Conservation (phyloP, 2,888 invertebrate genomes). For the Pinctada fucata region DNA sequence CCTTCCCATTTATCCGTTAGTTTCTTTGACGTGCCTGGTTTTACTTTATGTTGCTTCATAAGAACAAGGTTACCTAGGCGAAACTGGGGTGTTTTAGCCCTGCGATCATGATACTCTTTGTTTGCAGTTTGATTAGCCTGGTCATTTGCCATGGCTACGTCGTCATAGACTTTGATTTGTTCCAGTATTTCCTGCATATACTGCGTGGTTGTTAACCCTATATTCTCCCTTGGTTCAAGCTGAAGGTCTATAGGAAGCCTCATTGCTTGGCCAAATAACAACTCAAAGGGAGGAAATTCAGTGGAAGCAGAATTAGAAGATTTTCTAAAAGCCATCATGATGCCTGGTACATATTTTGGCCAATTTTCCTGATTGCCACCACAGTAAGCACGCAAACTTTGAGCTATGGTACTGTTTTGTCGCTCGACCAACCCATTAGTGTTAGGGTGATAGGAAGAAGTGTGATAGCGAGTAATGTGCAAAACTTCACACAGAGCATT, state of each 20-base stretch:
- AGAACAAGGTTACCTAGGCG: conserved; percentile 20
- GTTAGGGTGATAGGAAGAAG: conserved; percentile 47
- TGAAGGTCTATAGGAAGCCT: conserved; percentile 6
- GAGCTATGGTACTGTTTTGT: conserved; percentile 38
- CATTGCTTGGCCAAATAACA: conserved; percentile 42
- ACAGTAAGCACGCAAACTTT: conserved; percentile 39
- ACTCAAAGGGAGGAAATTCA: conserved; percentile 39
- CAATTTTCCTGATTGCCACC: conserved; percentile 42
- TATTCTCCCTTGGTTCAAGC: conserved; percentile 9
- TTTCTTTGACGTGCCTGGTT: conserved; percentile 15
- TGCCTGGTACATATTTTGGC: conserved; percentile 39
- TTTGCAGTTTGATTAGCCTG: conserved; percentile 9
- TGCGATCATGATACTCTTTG: conserved; percentile 20
- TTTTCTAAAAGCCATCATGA: conserved; percentile 47
- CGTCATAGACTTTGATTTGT: background rate
- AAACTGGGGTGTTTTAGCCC: conserved; percentile 9
- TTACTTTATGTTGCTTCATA: conserved; percentile 22
- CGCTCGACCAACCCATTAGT: conserved; percentile 45
- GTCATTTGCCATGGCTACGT: conserved; percentile 13
- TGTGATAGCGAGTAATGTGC: conserved; percentile 40
- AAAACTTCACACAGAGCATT: conserved; percentile 49
- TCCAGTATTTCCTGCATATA: conserved; percentile 9
- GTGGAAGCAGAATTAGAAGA: conserved; percentile 38
- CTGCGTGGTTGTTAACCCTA: conserved; percentile 3
- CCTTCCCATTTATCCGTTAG: conserved; percentile 26